phyloP scores from a whole-genome alignment of 2,888 invertebrate species.

The Xestia ashworthii region DNA sequence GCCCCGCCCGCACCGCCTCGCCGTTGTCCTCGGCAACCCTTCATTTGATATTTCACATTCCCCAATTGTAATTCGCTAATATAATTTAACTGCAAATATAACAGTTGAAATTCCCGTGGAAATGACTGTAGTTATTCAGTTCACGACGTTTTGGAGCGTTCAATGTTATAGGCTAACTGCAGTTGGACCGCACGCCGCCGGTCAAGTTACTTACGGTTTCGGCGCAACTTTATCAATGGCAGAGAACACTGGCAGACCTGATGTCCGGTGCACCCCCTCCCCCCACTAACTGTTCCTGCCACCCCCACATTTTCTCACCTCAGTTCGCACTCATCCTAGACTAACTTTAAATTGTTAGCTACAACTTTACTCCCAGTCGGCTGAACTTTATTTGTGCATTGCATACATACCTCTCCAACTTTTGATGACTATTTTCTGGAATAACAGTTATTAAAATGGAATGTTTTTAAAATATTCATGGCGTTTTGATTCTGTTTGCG shows the following conservation, averaged over 20 bases:
- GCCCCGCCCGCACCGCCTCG: neutral
- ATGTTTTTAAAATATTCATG: constrained; percentile 52
- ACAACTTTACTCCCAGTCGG: constrained; percentile 83
- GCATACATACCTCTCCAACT: constrained; percentile 78
- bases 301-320: constrained; percentile 83
- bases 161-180: constrained; percentile 71
- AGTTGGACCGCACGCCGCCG: constrained; percentile 67
- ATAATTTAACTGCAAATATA: constrained; percentile 28
- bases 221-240: constrained; percentile 80
- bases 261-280: constrained; percentile 70
- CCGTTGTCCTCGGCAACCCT: constrained; percentile 1
- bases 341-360: constrained; percentile 88
- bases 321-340: constrained; percentile 78
- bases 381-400: constrained; percentile 85
- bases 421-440: constrained; percentile 75
- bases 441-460: constrained; percentile 67
- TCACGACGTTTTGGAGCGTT: constrained; percentile 63
- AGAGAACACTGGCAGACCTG: constrained; percentile 71
- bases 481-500: constrained; percentile 33
- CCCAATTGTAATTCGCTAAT: constrained; percentile 31
- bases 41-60: constrained; percentile 23
- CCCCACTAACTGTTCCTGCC: constrained; percentile 64
- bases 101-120: constrained; percentile 22
- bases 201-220: constrained; percentile 78
- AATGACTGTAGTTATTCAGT: constrained; percentile 37